These are phyloP conservation scores for Saguinus midas DNA, from an alignment of 2,113 vertebrate genomes.

Conservation along the genomic window DNA sequence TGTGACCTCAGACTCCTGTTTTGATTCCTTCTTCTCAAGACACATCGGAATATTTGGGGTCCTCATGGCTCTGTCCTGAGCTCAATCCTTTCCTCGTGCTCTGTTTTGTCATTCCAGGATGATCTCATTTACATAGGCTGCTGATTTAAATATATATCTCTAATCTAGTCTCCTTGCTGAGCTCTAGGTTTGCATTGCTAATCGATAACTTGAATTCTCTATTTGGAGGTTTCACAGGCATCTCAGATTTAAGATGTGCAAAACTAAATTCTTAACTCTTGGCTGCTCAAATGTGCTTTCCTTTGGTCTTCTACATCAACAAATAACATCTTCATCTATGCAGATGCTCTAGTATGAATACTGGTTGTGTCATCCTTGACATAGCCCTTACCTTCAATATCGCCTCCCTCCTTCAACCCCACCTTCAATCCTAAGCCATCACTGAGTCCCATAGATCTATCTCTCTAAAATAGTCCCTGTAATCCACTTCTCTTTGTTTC, in stretches of 20 bases:
- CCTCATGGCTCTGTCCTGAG: background rate
- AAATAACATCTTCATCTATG: background rate
- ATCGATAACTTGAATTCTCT: background rate
- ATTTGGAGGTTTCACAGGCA: background rate
- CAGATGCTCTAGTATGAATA: background rate
- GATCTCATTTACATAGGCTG: background rate
- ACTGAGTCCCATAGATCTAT: background rate
- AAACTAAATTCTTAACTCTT: conserved; percentile 2
- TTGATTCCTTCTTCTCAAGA: background rate
- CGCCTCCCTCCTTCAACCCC: background rate
- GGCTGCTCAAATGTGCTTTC: background rate
- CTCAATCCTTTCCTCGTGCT: background rate
- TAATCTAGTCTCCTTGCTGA: background rate
- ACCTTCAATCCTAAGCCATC: background rate
- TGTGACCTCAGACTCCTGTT: background rate
- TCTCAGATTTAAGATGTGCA: background rate
- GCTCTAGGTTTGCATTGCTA: background rate
- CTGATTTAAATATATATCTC: background rate
- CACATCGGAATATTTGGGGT: background rate
- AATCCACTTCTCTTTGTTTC: background rate
- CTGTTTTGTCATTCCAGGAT: background rate
- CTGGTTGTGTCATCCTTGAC: background rate
- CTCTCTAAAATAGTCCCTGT: background rate
- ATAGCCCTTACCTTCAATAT: background rate
- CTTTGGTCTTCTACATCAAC: background rate